Conservation (phyloP, 2,888 invertebrate genomes). For the Rhorus exstirpatorius region DNA sequence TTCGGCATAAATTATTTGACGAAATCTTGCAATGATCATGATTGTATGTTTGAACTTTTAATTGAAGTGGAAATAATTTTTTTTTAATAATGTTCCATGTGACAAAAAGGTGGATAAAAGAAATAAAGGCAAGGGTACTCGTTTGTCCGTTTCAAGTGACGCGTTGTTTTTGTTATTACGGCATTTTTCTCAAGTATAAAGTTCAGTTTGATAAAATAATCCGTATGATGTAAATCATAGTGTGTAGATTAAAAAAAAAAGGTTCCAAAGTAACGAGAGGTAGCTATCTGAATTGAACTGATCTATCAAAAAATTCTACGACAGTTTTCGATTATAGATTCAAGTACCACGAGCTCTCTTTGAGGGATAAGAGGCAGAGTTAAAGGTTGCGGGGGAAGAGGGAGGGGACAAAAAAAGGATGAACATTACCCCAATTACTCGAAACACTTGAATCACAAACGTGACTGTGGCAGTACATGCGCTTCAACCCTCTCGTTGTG, state of each 20-base stretch:
- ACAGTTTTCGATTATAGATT: slow-evolving; percentile 35
- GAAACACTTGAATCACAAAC: slow-evolving; percentile 56
- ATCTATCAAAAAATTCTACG: slow-evolving; percentile 8
- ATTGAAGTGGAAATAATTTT: not conserved
- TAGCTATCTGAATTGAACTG: not conserved
- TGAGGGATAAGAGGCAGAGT: slow-evolving; percentile 34
- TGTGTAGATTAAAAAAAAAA: not conserved
- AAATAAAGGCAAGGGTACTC: not conserved
- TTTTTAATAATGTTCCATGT: not conserved
- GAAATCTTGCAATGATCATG: not conserved
- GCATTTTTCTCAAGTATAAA: not conserved
- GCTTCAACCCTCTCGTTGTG: slow-evolving; percentile 39
- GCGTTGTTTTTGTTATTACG: not conserved
- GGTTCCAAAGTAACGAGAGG: not conserved
- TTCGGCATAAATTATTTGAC: not conserved
- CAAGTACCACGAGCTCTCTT: slow-evolving; percentile 25
- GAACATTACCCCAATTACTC: slow-evolving; percentile 65
- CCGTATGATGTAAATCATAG: not conserved
- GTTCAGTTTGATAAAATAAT: not conserved
- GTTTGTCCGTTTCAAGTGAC: not conserved
- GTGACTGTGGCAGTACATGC: slow-evolving; percentile 48
- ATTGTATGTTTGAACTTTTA: slow-evolving; percentile 1
- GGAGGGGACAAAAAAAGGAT: slow-evolving; percentile 36
- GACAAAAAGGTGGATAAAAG: not conserved
- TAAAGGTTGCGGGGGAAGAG: not conserved